Evolutionary conservation across 2,888 invertebrate species (phyloP).

Genomic region (Unio delphinus): DNA sequence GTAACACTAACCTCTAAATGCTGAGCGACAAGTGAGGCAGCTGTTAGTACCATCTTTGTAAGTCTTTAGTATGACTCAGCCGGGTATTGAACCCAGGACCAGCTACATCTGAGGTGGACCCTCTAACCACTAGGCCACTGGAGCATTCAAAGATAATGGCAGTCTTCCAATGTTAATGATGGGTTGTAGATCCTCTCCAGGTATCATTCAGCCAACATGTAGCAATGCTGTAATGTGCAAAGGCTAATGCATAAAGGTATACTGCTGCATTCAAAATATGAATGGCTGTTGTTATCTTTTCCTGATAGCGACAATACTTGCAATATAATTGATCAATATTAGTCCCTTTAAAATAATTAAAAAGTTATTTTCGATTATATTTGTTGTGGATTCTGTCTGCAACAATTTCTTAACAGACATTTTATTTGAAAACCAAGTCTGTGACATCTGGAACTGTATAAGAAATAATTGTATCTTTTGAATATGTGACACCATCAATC

Average conservation of each 20-base stretch:
- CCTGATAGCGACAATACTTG: too few species aligned
- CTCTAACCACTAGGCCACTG: too few species aligned
- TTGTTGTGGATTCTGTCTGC: background rate
- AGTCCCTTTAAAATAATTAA: background rate
- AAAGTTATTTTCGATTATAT: conserved; percentile 2
- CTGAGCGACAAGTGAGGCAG: too few species aligned
- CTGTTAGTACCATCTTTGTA: too few species aligned
- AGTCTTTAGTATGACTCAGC: too few species aligned
- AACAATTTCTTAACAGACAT: background rate
- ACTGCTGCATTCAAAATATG: conserved; percentile 1
- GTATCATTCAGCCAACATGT: background rate
- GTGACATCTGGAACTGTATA: too few species aligned
- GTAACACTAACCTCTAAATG: too few species aligned
- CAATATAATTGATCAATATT: background rate
- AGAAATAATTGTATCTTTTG: too few species aligned
- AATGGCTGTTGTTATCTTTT: background rate
- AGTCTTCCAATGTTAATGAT: conserved; percentile 2
- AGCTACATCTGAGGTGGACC: too few species aligned
- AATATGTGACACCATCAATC: too few species aligned
- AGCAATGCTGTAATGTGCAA: background rate
- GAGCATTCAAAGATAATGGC: background rate
- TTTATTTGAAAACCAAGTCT: too few species aligned
- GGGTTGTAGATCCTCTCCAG: conserved; percentile 4
- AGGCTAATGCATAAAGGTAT: background rate
- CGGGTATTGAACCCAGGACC: too few species aligned